phyloP scores from a whole-genome alignment of 2,113 vertebrate genomes.

The Oostethus manadensis region DNA sequence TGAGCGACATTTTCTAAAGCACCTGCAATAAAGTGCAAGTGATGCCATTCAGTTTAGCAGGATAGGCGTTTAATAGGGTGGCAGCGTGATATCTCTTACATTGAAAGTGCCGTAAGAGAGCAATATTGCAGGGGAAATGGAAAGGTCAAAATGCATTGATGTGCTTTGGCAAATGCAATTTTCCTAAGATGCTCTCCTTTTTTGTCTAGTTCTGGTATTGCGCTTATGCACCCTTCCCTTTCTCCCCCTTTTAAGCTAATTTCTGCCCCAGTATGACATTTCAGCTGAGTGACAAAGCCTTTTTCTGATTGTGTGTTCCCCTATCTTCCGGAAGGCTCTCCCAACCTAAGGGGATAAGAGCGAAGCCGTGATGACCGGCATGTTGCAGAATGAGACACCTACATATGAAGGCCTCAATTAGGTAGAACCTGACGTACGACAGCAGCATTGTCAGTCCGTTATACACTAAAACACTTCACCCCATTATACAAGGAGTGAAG shows the following conservation, averaged over 20 bases:
- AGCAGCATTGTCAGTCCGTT: neutral
- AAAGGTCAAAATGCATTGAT: constrained; percentile 44
- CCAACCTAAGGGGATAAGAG: neutral
- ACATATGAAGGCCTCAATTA: neutral
- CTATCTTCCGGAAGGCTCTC: neutral
- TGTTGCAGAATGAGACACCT: neutral
- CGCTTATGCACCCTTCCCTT: neutral
- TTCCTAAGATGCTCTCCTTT: constrained; percentile 19
- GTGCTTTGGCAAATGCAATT: constrained; percentile 35
- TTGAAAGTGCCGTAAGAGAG: constrained; percentile 45
- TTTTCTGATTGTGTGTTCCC: neutral
- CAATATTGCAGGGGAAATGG: constrained; percentile 17
- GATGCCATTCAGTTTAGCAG: constrained; percentile 53
- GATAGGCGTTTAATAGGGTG: constrained; percentile 54
- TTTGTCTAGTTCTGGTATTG: neutral
- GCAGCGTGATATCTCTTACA: constrained; percentile 30
- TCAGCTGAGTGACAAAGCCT: neutral
- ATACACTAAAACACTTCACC: neutral
- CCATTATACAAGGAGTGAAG: no score
- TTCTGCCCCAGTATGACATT: neutral
- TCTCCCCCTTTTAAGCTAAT: constrained; percentile 11
- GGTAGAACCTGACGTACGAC: neutral
- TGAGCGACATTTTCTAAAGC: constrained; percentile 57
- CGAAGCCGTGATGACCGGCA: neutral
- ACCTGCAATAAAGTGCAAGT: constrained; percentile 52